A percentile compares a stretch with the other conserved stretches of the same genome.
phyloP scores from a whole-genome alignment of 2,888 invertebrate genomes.

The Syrphus vitripennis region DNA sequence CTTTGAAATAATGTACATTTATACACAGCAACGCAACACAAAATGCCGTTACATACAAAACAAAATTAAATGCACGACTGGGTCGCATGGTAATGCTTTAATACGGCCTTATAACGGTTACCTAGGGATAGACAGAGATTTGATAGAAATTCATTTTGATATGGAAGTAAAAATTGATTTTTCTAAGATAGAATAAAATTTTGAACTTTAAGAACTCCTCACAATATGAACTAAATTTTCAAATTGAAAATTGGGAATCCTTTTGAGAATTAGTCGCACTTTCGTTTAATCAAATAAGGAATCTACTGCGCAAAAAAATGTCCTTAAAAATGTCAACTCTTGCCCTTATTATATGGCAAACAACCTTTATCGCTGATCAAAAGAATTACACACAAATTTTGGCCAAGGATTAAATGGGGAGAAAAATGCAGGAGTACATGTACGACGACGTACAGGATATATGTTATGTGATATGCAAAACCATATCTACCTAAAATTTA shows the following conservation, averaged over 20 bases:
- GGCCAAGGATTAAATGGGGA: neutral
- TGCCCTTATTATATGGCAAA: neutral
- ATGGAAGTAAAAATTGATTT: neutral
- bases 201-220: neutral
- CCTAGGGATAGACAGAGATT: neutral
- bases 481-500: neutral
- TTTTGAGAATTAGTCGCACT: neutral
- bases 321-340: neutral
- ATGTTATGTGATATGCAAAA: neutral
- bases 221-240: neutral
- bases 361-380: neutral
- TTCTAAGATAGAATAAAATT: too few relatives aligned
- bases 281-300: neutral
- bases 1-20: neutral
- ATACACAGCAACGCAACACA: neutral
- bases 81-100: neutral
- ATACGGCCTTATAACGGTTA: neutral
- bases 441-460: too few relatives aligned
- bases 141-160: neutral
- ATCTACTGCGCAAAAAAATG: neutral
- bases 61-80: conserved; percentile 2
- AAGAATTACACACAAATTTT: conserved; percentile 5
- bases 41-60: neutral
- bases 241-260: neutral
- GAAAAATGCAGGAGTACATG: neutral